These are phyloP conservation scores for Nymphalis io DNA, from an alignment of 1,140 invertebrate species.

Conservation along the genomic window DNA sequence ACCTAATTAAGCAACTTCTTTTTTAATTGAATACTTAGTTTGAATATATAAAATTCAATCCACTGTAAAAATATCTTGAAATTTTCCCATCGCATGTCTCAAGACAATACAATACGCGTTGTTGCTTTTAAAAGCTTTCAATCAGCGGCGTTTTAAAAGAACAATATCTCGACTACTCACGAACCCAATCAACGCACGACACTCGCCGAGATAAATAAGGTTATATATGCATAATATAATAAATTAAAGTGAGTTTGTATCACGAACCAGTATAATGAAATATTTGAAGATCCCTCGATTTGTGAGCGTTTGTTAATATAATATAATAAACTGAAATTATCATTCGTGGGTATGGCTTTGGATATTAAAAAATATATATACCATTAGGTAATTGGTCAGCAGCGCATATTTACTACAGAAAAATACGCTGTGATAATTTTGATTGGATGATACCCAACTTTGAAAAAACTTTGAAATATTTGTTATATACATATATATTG, in stretches of 20 bases:
- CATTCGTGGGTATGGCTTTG: too few relatives aligned
- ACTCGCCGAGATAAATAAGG: conserved; percentile 58
- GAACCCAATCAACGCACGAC: conserved; percentile 70
- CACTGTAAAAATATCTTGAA: neutral
- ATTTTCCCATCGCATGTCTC: conserved; percentile 43
- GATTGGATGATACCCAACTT: too few relatives aligned
- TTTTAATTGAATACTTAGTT: neutral
- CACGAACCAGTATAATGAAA: conserved; percentile 1
- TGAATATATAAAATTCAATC: neutral
- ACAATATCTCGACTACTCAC: conserved; percentile 67
- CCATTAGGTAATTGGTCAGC: too few relatives aligned
- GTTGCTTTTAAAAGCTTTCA: conserved; percentile 61
- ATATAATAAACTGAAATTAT: too few relatives aligned
- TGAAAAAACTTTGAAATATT: too few relatives aligned
- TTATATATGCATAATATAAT: conserved; percentile 37
- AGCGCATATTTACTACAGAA: too few relatives aligned
- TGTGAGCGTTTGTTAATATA: neutral
- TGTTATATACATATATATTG: too few relatives aligned
- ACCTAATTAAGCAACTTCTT: neutral
- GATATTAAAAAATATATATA: too few relatives aligned
- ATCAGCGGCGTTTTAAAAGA: conserved; percentile 60
- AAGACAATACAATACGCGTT: conserved; percentile 44
- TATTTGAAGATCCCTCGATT: neutral
- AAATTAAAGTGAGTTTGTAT: conserved; percentile 25
- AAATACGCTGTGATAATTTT: too few relatives aligned